phyloP scores from a whole-genome alignment of 2,888 invertebrate genomes.

The Thyatira batis region DNA sequence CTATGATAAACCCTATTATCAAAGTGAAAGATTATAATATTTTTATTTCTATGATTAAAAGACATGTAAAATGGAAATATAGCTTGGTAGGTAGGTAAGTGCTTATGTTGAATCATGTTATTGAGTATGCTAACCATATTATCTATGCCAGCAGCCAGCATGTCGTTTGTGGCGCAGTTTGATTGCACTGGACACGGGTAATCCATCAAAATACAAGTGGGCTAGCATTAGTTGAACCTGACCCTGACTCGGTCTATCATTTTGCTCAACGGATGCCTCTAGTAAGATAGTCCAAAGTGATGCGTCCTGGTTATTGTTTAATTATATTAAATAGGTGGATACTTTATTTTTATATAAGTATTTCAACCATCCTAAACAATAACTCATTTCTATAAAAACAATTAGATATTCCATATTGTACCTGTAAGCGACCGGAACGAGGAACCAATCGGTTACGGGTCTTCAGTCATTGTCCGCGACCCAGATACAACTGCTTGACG shows the following conservation, averaged over 20 bases:
- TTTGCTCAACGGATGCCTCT: constrained; percentile 23
- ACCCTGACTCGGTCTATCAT: constrained; percentile 40
- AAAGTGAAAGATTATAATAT: too few species aligned
- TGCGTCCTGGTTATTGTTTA: constrained; percentile 20
- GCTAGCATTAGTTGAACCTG: constrained; percentile 35
- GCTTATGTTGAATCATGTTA: not conserved
- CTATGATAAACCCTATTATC: not conserved
- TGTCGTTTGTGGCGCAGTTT: constrained; percentile 44
- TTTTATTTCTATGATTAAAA: too few species aligned
- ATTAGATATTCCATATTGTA: constrained; percentile 2
- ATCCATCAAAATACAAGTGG: constrained; percentile 58
- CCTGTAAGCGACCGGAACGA: constrained; percentile 14
- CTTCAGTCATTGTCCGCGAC: constrained; percentile 42
- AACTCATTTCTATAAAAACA: not conserved
- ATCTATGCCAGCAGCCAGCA: constrained; percentile 6
- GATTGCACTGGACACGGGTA: constrained; percentile 43
- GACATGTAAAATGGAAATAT: too few species aligned
- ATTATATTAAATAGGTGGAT: not conserved
- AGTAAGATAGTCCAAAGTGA: not conserved
- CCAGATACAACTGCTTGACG: constrained; percentile 42
- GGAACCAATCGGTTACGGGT: constrained; percentile 36
- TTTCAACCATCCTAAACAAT: not conserved
- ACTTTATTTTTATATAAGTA: too few species aligned
- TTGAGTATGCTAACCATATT: constrained; percentile 10
- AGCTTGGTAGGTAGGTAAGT: too few species aligned